A percentile compares a stretch with the other conserved stretches of the same genome.
phyloP scores from a whole-genome alignment of 2,888 invertebrate species.

The Temnothorax unifasciatus region DNA sequence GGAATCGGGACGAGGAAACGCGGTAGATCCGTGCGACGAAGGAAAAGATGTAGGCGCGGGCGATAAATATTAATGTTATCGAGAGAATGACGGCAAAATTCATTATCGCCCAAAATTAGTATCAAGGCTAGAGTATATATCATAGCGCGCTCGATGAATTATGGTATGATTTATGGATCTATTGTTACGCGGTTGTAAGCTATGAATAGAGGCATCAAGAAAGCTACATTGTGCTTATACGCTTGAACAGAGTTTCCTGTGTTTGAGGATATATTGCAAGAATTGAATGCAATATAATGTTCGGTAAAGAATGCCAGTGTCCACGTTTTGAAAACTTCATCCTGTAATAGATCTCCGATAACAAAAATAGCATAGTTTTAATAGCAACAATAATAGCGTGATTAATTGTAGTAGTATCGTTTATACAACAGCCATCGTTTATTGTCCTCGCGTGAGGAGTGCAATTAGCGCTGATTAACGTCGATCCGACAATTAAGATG shows the following conservation, averaged over 20 bases:
- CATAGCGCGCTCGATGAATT: background rate
- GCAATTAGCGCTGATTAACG: slow-evolving; percentile 42
- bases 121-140: slow-evolving; percentile 38
- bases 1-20: background rate
- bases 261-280: background rate
- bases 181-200: slow-evolving; percentile 4
- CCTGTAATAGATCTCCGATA: background rate
- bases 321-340: slow-evolving; percentile 10
- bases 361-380: background rate
- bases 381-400: background rate
- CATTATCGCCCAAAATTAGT: slow-evolving; percentile 31
- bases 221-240: background rate
- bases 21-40: background rate
- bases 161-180: slow-evolving; percentile 17
- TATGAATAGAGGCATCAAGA: slow-evolving; percentile 15
- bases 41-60: slow-evolving; percentile 22
- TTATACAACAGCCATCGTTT: slow-evolving; percentile 14
- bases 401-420: slow-evolving; percentile 21
- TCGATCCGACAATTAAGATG: slow-evolving; percentile 36
- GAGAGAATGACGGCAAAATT: slow-evolving; percentile 22
- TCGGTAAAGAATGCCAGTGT: background rate
- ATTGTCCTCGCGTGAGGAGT: slow-evolving; percentile 26
- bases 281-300: background rate
- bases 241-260: slow-evolving; percentile 1
- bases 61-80: slow-evolving; percentile 44